Conservation (phyloP, 2,888 invertebrate genomes). For the Coecobrya sp. region DNA sequence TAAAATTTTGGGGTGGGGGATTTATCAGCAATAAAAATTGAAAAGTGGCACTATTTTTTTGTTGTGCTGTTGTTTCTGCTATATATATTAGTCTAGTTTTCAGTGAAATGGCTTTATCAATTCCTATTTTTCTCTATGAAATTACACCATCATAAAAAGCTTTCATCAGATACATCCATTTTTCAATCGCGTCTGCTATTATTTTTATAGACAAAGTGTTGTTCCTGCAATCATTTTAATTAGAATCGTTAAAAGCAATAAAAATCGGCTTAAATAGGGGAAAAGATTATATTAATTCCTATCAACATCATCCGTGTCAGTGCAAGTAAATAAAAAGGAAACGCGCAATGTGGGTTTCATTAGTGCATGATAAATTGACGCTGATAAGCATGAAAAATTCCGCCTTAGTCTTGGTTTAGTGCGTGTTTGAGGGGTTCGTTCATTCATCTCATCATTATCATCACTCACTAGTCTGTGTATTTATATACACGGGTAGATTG, state of each 20-base stretch:
- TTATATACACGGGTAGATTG: slow-evolving; percentile 24
- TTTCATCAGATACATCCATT: not conserved
- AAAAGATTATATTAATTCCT: not conserved
- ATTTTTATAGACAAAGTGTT: not conserved
- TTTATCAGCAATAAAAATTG: not conserved
- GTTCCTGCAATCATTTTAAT: not conserved
- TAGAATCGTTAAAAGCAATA: not conserved
- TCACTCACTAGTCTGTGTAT: not conserved
- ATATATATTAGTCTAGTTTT: no score
- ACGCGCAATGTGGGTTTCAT: slow-evolving; percentile 37
- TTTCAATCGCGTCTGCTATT: not conserved
- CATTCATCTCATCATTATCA: not conserved
- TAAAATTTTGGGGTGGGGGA: not conserved
- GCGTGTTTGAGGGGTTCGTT: slow-evolving; percentile 42
- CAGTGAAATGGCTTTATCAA: not conserved
- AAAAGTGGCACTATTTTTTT: slow-evolving; percentile 12
- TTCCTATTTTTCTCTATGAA: not conserved
- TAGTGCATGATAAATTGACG: slow-evolving; percentile 47
- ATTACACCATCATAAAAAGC: not conserved
- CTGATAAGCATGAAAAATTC: slow-evolving; percentile 30
- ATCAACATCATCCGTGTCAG: not conserved
- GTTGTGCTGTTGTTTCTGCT: not conserved
- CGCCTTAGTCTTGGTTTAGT: slow-evolving; percentile 20
- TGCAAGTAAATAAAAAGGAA: slow-evolving; percentile 43
- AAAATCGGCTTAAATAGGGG: slow-evolving; percentile 4